A percentile compares a stretch with the other conserved stretches of the same genome.
phyloP scores from a whole-genome alignment of 1,140 invertebrate genomes.

The Cherax quadricarinatus region DNA sequence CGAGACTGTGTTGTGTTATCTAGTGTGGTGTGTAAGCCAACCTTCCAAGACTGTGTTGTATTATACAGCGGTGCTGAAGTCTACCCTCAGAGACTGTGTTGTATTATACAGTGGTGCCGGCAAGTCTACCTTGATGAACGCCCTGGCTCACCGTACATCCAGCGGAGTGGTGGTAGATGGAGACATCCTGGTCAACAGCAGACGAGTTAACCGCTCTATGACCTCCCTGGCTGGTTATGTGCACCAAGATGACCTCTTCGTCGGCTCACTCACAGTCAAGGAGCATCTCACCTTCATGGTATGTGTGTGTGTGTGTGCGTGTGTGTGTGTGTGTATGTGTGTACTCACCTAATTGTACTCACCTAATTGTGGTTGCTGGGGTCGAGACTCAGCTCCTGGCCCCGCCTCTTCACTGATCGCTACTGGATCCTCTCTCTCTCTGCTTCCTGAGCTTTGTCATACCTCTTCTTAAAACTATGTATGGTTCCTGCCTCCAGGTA shows the following conservation, averaged over 20 bases:
- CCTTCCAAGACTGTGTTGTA: no score
- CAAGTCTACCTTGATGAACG: conserved; percentile 79
- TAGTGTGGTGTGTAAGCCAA: no score
- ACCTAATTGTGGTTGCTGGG: no score
- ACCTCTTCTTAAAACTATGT: no score
- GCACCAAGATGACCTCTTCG: conserved; percentile 81
- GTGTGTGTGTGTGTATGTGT: no score
- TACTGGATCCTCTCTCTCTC: no score
- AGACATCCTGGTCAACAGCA: conserved; percentile 77
- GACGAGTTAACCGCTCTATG: conserved; percentile 75
- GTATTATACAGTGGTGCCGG: conserved; percentile 76
- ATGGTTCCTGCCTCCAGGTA: no score
- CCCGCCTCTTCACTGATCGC: no score
- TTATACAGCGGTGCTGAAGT: conserved; percentile 77
- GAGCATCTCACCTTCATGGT: conserved; percentile 80
- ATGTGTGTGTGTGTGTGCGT: neutral
- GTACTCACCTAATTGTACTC: no score
- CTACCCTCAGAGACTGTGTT: conserved; percentile 42
- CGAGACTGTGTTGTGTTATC: no score
- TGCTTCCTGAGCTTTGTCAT: no score
- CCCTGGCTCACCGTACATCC: conserved; percentile 76
- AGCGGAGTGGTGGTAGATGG: conserved; percentile 77
- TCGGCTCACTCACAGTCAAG: conserved; percentile 79
- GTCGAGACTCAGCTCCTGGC: no score
- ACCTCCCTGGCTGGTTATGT: conserved; percentile 79